phyloP scores from a whole-genome alignment of 2,888 invertebrate genomes.

The Lasioglossum malachurum region DNA sequence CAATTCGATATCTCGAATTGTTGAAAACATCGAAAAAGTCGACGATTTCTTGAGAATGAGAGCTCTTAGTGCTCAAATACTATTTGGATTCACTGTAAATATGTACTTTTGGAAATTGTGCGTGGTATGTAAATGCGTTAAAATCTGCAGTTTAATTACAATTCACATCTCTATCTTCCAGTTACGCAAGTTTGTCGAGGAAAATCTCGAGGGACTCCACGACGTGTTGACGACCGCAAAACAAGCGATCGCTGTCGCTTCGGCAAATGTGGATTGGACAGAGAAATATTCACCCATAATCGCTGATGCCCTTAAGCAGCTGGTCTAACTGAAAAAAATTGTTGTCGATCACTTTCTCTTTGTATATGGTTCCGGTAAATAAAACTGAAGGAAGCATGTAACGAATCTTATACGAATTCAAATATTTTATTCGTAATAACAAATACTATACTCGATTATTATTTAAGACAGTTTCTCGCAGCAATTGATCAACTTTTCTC shows the following conservation, averaged over 20 bases:
- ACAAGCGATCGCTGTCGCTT: constrained; percentile 60
- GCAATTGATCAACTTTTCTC: neutral
- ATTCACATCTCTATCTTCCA: constrained; percentile 51
- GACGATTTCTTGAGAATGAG: too few species aligned
- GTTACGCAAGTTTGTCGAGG: constrained; percentile 67
- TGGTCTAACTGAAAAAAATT: neutral
- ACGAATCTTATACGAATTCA: neutral
- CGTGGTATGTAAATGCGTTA: neutral
- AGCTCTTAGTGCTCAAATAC: neutral
- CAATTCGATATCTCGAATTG: too few species aligned
- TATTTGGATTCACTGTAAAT: neutral
- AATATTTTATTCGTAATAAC: neutral
- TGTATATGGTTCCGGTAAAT: neutral
- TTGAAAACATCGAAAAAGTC: too few species aligned
- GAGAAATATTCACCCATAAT: constrained; percentile 59
- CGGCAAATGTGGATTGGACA: constrained; percentile 71
- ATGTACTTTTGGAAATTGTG: neutral
- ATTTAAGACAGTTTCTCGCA: neutral
- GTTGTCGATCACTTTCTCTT: neutral
- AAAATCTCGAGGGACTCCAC: constrained; percentile 60
- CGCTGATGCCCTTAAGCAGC: constrained; percentile 7
- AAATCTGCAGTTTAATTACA: neutral
- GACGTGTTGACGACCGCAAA: constrained; percentile 51
- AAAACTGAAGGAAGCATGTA: neutral
- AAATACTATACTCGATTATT: neutral